These are phyloP conservation scores for Staurois parvus DNA, from an alignment of 2,797 vertebrate species.

Conservation along the genomic window DNA sequence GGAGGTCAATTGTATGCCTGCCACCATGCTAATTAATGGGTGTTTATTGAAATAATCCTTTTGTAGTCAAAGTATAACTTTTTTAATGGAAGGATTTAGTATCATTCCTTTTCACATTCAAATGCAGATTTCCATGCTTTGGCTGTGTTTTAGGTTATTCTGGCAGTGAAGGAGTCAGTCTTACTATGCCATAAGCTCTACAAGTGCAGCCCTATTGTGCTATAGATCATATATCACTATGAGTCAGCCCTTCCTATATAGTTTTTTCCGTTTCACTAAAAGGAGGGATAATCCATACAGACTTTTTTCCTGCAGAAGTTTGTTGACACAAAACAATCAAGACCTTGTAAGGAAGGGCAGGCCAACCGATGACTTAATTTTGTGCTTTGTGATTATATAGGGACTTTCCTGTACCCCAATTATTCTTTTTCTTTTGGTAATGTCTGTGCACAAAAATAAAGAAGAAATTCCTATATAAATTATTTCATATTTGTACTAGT, in stretches of 20 bases:
- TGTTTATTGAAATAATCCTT: too few relatives aligned
- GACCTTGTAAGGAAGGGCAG: conserved; percentile 54
- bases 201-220: conserved; percentile 51
- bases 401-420: conserved; percentile 8
- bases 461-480: background rate
- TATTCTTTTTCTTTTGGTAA: background rate
- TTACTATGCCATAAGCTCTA: background rate
- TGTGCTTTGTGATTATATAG: conserved; percentile 26
- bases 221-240: conserved; percentile 61
- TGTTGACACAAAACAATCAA: conserved; percentile 57
- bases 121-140: background rate
- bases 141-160: background rate
- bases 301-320: conserved; percentile 44
- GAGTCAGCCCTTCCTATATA: conserved; percentile 59
- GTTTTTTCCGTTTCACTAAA: conserved; percentile 48
- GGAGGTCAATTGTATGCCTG: too few relatives aligned
- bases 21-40: too few relatives aligned
- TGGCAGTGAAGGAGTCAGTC: conserved; percentile 20
- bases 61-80: too few relatives aligned
- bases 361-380: conserved; percentile 40
- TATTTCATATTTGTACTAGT: too few relatives aligned
- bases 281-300: conserved; percentile 54
- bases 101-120: background rate
- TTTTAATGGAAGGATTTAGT: background rate
- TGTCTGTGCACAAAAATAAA: background rate